Base-by-base conservation (phyloP, 2,113 vertebrate species). In the Hyaena hyaena region DNA sequence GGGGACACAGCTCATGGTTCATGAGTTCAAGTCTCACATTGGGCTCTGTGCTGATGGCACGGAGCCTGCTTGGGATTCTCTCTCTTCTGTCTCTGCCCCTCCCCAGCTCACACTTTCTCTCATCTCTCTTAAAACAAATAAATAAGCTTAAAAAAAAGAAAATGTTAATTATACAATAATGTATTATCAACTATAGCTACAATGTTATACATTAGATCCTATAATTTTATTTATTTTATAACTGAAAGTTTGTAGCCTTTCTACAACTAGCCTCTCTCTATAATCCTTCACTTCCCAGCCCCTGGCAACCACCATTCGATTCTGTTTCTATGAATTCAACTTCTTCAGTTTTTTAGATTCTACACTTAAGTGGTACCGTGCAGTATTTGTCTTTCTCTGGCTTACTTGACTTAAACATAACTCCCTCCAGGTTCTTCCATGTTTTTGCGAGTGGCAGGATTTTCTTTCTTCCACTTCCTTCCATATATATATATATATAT, bases 381-480 rank as follows among this genome's bases (percentile, higher is more conserved):
- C n/a, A 83, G 21, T 53, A 95, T 89, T 89, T 95, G 68, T 83
- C 93, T 83, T 90, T 76, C 35, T 84, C 45, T 66, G 31, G 21
- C 45, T 74, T 66, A 76, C 17, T 76, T 95, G n/a, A 53, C 66
- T 82, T 88, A 80, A 48, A 39, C 33, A 53, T 21, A 82, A 65
- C 74, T 28, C 55, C n/a, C 55, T 61, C 43, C 31, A 15, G 31
- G 35, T 95, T 84, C 71, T 43, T 35, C n/a, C n/a, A 68, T 55
- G 21, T 39, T 84, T 28, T 76, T 1, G 3, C 15, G 83, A 76
- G 66, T 83, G 45, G 10, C 10, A 84, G 68, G 71, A 76, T 83
- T 83, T 66, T 76, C 73, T 76, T 58, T 14, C 50, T 50, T 50
- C 39, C 39, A 39, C 39, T 39, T 39, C 39, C 39, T 39, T 39